A percentile compares a stretch with the other conserved stretches of the same genome.
phyloP scores from a whole-genome alignment of 2,797 vertebrate species.

The Coranthus polyacanthus region DNA sequence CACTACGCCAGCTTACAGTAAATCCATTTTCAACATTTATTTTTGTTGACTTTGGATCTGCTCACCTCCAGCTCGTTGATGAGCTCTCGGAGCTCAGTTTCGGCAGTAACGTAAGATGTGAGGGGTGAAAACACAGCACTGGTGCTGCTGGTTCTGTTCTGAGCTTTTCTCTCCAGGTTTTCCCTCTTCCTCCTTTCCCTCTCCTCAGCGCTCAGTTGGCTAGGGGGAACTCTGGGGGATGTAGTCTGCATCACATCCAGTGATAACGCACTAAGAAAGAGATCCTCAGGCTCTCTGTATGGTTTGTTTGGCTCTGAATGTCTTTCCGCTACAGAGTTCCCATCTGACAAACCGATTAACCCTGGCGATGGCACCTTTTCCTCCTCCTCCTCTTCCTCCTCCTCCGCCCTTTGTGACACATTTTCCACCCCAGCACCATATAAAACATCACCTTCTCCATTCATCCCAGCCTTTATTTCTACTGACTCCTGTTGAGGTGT shows the following conservation, averaged over 20 bases:
- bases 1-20: neutral
- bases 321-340: neutral
- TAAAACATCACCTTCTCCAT: neutral
- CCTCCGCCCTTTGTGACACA: slow-evolving; percentile 22
- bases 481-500: slow-evolving; percentile 10
- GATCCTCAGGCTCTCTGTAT: slow-evolving; percentile 55
- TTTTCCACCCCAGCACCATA: neutral
- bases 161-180: slow-evolving; percentile 87
- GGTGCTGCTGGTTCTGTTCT: slow-evolving; percentile 58
- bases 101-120: slow-evolving; percentile 92
- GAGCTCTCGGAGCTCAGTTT: slow-evolving; percentile 92
- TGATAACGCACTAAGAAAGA: slow-evolving; percentile 84
- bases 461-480: neutral
- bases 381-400: slow-evolving; percentile 7
- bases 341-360: slow-evolving; percentile 26
- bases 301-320: slow-evolving; percentile 34
- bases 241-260: slow-evolving; percentile 80
- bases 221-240: slow-evolving; percentile 72
- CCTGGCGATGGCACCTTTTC: neutral
- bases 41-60: neutral
- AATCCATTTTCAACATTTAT: slow-evolving; percentile 25
- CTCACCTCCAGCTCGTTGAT: slow-evolving; percentile 92
- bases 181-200: slow-evolving; percentile 87
- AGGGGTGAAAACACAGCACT: slow-evolving; percentile 88
- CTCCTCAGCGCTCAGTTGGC: slow-evolving; percentile 84